Evolutionary conservation across 2,113 vertebrate genomes (phyloP), one percentile per base, ranked within the genome.

Genomic region (Tamias sibiricus): DNA sequence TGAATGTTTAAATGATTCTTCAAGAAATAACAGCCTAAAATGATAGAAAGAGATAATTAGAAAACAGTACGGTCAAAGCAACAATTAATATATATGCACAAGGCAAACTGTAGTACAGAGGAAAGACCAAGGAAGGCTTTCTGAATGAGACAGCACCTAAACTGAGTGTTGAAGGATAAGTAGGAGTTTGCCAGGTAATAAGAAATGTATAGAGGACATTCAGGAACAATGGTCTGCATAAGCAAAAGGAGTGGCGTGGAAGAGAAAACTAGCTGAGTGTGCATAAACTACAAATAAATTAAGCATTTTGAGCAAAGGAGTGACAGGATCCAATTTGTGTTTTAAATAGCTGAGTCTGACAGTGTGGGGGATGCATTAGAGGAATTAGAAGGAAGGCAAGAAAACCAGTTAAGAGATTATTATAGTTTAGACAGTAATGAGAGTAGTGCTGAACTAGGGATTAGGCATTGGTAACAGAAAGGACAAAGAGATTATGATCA

Each of bases 281-380:
- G 28, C 22, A 96, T 89, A 89, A 93, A 93, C 47, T 93, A 87
- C 49, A 95, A 93, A 89, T 1, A 93, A 30, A 74, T 64, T 64
- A 94, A 68, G 32, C 4, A 2, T 72, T 88, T 87, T 90, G 72
- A 90, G 44, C 9, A 79, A 79, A 57, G 42, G 59, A 93, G 64
- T 88, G 66, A 85, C 49, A 81, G 28, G 42, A 87, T 71, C 66
- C 68, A 87, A 96, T 71, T n/a, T 62, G 32, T 69, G 49, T 86
- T 93, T 94, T 94, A 95, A 76, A 95, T 20, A 84, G 54, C 89
- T 80, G 95, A 95, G 13, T 82, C 30, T 62, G 37, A 76, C 37
- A 89, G 52, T 76, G 47, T 96, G 11, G 79, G 16, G 24, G 57
- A 77, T 83, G 24, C 11, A 49, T n/a, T 57, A 82, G 42, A 97